Percentiles rank a stretch among this genome's conserved stretches.
Evolutionary conservation across 2,113 vertebrate genomes (phyloP).

Genomic region (Corvus cornix): DNA sequence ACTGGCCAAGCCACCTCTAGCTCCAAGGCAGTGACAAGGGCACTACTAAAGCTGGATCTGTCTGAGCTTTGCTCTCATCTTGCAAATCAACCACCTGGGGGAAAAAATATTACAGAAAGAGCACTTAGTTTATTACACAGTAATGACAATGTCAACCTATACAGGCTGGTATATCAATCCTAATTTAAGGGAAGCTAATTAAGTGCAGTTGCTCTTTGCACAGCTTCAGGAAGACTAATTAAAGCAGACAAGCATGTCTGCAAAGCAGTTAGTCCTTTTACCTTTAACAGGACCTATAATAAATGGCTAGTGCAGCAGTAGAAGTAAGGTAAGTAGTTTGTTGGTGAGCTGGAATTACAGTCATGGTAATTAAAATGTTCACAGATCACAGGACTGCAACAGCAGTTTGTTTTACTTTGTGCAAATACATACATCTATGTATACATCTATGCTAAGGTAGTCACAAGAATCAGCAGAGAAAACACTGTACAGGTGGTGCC

Average conservation of each 20-base stretch:
- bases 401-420: slow-evolving; percentile 26
- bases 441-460: neutral
- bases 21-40: neutral
- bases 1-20: neutral
- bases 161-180: slow-evolving; percentile 33
- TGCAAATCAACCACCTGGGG: neutral
- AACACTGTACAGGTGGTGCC: neutral
- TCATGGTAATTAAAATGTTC: neutral
- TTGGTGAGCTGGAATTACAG: neutral
- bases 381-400: neutral
- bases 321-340: slow-evolving; percentile 15
- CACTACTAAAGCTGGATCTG: neutral
- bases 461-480: neutral
- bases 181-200: slow-evolving; percentile 57
- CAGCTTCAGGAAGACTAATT: slow-evolving; percentile 40
- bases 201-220: slow-evolving; percentile 2
- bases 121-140: neutral
- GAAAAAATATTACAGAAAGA: neutral
- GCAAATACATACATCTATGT: neutral
- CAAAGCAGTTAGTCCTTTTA: slow-evolving; percentile 27
- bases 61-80: neutral
- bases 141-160: neutral
- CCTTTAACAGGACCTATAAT: slow-evolving; percentile 36
- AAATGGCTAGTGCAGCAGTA: neutral
- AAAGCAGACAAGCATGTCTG: slow-evolving; percentile 5